Evolutionary conservation across 2,797 vertebrate genomes (phyloP).

Genomic region (Sarcoramphus papa): DNA sequence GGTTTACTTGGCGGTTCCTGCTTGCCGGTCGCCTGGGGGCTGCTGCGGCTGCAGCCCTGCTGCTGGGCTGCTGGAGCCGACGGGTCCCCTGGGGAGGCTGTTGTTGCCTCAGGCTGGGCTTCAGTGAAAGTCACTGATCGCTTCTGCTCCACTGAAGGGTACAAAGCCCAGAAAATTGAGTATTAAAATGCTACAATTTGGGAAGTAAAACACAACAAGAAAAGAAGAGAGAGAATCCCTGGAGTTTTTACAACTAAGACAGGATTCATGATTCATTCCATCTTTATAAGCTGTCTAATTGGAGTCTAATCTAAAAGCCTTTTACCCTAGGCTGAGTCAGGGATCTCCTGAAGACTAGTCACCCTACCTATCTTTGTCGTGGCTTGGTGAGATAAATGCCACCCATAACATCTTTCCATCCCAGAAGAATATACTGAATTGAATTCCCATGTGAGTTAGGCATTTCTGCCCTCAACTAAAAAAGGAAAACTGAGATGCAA

Average conservation of each 20-base stretch:
- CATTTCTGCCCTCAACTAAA: background rate
- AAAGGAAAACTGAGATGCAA: background rate
- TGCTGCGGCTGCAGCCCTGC: constrained; percentile 46
- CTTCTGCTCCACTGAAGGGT: constrained; percentile 84
- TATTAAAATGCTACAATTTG: background rate
- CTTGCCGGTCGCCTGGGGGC: constrained; percentile 60
- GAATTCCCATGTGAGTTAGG: background rate
- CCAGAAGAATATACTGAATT: background rate
- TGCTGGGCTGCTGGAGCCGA: constrained; percentile 11
- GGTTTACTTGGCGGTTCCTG: constrained; percentile 67
- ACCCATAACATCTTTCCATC: background rate
- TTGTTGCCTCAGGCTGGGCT: constrained; percentile 74
- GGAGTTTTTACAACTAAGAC: background rate
- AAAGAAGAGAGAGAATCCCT: background rate
- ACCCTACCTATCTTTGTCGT: background rate
- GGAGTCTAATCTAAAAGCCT: background rate
- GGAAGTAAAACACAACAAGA: background rate
- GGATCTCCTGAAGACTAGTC: background rate
- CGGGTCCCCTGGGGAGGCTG: background rate
- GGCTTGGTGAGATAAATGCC: background rate
- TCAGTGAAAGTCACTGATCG: constrained; percentile 96
- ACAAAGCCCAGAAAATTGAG: background rate
- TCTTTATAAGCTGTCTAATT: background rate
- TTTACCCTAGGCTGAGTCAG: background rate
- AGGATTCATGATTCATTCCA: background rate